Evolutionary conservation across 2,797 vertebrate species (phyloP).

Genomic region (Galagoides demidoff): DNA sequence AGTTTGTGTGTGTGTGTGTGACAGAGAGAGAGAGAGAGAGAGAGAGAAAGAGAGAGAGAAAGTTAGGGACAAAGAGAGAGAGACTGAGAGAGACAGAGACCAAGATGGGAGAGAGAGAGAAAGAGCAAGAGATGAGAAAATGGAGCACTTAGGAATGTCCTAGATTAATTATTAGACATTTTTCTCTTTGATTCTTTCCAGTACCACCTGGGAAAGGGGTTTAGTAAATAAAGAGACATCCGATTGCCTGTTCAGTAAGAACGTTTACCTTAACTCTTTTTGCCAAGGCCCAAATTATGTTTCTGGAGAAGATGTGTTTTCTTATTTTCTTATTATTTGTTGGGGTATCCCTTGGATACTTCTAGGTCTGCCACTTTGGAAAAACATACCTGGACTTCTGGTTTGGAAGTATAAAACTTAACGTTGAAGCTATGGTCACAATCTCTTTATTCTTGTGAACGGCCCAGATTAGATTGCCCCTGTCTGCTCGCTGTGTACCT

Average conservation of each 20-base stretch:
- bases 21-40: not conserved
- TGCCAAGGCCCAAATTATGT: slow-evolving; percentile 1
- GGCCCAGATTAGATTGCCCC: not conserved
- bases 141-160: not conserved
- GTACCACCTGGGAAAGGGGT: not conserved
- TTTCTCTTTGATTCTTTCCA: not conserved
- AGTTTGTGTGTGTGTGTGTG: not conserved
- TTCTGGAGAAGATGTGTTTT: slow-evolving; percentile 35
- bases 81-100: not conserved
- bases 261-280: slow-evolving; percentile 42
- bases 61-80: not conserved
- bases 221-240: not conserved
- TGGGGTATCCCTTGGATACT: not conserved
- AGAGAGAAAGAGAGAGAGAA: not conserved
- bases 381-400: not conserved
- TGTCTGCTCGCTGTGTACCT: not conserved
- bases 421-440: not conserved
- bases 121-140: not conserved
- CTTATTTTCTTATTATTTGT: slow-evolving; percentile 2
- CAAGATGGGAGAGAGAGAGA: not conserved
- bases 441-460: not conserved
- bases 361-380: slow-evolving; percentile 19
- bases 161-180: not conserved
- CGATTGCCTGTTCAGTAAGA: not conserved
- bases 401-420: slow-evolving; percentile 36